Evolutionary conservation across 2,113 vertebrate genomes (phyloP).

Genomic region (Talpa occidentalis): DNA sequence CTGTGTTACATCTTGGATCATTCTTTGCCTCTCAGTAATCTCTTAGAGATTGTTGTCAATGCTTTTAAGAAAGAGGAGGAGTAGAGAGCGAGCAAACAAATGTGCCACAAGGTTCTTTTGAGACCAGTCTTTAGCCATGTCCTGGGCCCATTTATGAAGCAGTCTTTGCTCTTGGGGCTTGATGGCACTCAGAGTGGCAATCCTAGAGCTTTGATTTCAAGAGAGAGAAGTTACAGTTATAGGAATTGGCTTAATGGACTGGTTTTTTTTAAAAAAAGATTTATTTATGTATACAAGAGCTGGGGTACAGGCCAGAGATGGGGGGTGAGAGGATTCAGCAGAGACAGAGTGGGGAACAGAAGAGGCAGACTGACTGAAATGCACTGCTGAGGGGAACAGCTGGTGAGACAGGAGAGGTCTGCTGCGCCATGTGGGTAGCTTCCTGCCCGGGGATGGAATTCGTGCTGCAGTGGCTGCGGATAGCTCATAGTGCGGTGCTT

Average conservation of each 20-base stretch:
- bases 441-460: too few species aligned
- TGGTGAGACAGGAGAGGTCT: too few species aligned
- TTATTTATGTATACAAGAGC: too few species aligned
- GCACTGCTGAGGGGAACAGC: too few species aligned
- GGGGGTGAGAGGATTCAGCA: too few species aligned
- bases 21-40: not conserved
- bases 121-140: slow-evolving; percentile 42
- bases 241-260: not conserved
- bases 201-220: not conserved
- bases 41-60: slow-evolving; percentile 42
- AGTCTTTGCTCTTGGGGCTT: not conserved
- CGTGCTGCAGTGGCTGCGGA: too few species aligned
- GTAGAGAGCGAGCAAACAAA: not conserved
- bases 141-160: not conserved
- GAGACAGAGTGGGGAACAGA: too few species aligned
- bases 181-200: not conserved
- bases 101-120: not conserved
- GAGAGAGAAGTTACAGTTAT: not conserved
- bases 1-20: not conserved
- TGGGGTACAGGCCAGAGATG: too few species aligned
- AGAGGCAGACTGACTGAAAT: too few species aligned
- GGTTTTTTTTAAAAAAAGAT: too few species aligned
- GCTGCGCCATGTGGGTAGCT: too few species aligned
- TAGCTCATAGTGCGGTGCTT: too few species aligned
- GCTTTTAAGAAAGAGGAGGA: not conserved